phyloP scores from a whole-genome alignment of 2,113 vertebrate species.

The Microtus oregoni region DNA sequence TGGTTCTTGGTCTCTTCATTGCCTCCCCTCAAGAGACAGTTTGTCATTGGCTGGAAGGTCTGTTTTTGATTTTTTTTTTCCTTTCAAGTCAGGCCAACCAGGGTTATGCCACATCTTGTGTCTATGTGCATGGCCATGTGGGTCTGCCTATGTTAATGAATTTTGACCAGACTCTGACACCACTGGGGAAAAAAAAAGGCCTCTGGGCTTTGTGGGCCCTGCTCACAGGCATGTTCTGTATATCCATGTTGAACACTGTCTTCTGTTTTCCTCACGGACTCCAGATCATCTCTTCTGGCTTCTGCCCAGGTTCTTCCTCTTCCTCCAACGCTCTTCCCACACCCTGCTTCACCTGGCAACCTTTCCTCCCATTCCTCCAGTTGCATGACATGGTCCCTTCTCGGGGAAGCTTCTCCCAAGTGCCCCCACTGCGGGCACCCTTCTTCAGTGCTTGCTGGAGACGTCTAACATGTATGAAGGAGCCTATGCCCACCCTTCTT shows the following conservation, averaged over 20 bases:
- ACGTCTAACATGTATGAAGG: rapidly evolving
- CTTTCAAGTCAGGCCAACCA: background rate
- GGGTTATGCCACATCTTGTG: background rate
- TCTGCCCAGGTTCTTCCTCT: background rate
- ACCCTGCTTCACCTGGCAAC: background rate
- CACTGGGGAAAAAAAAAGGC: background rate
- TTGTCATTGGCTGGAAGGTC: background rate
- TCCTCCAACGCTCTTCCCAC: background rate
- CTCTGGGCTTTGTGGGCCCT: background rate
- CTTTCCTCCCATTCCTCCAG: background rate
- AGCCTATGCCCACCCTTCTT: background rate
- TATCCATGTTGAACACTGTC: background rate
- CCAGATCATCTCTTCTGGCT: background rate
- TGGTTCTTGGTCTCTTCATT: background rate
- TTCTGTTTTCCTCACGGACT: background rate
- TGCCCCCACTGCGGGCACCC: background rate
- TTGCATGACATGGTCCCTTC: background rate
- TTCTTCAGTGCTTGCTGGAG: background rate
- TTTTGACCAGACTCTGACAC: background rate
- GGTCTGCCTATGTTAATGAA: background rate
- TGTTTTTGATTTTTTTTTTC: background rate
- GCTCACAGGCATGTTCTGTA: background rate
- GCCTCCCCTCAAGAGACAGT: background rate
- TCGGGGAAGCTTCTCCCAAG: background rate
- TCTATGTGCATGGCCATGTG: background rate